Evolutionary conservation across 2,797 vertebrate genomes (phyloP), one percentile per base, ranked within the genome.

Genomic region (Lacerta agilis): DNA sequence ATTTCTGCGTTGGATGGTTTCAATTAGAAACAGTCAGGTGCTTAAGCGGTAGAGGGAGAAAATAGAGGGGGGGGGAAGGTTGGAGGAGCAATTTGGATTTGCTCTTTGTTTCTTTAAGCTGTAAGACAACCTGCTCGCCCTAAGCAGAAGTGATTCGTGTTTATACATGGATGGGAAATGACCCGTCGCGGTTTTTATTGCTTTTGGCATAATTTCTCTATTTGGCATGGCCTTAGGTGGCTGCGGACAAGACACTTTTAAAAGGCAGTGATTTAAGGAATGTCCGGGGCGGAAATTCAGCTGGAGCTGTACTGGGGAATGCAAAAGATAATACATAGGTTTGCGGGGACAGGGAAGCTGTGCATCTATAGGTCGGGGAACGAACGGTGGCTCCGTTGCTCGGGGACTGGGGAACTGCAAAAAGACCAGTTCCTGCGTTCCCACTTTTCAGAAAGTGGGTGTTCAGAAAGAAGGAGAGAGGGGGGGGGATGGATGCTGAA

Each of bases 1-100:
- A 0, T 25, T 36, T 86, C 61, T 81, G 2, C 25, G 66, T 90
- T 91, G 91, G 88, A 95, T 88, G 92, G 94, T 95, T 94, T 95
- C 89, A 93, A 93, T 93, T 79, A 88, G 83, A 23, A 94, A 82
- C 77, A 36, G 87, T 36, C 8, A 36, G 41, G 41, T 66, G 92
- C 91, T 75, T 29, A 87, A 72, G 79, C 84, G 41, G 75, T 72
- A 29, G 25, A 25, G 15, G n/a, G 61, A 15, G 45, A 87, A 66
- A 79, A 33, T 2, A 2, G 33, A 2, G 33, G 33, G 33, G 33
- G 33, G 33, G 33, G 33, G n/a, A 33, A 18, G 10, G 29, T 10
- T 8, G 1, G 86, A 86, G 77, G 79, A 15, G 41, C 4, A 1
- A 11, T 58, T 88, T 5, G 43, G 69, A 61, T 90, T 77, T 77